Evolutionary conservation across 1,140 invertebrate genomes (phyloP).

Genomic region (Orius insidiosus): DNA sequence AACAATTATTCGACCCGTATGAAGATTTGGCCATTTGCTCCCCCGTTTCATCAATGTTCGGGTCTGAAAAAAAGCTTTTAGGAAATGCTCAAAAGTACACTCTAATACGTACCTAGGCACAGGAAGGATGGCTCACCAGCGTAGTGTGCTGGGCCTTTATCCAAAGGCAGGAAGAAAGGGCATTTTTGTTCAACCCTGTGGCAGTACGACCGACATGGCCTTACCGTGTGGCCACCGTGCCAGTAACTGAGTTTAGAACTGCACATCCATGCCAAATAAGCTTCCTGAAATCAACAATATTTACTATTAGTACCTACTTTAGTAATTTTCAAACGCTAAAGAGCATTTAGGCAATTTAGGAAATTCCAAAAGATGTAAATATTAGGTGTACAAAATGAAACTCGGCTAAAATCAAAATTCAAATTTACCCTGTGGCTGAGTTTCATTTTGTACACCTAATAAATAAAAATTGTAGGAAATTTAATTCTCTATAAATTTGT

Average conservation of each 20-base stretch:
- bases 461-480: too few species aligned
- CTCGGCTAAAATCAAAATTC: too few species aligned
- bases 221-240: slow-evolving; percentile 32
- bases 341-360: too few species aligned
- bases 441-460: too few species aligned
- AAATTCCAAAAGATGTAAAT: too few species aligned
- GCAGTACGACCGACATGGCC: slow-evolving; percentile 63
- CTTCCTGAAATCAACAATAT: slow-evolving; percentile 66
- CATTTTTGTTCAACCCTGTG: slow-evolving; percentile 73
- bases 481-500: too few species aligned
- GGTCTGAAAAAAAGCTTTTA: slow-evolving; percentile 39
- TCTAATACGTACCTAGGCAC: slow-evolving; percentile 49
- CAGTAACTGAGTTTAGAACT: slow-evolving; percentile 66
- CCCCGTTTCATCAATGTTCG: slow-evolving; percentile 56
- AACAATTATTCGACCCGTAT: slow-evolving; percentile 45
- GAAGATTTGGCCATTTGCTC: slow-evolving; percentile 48
- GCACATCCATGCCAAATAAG: slow-evolving; percentile 74
- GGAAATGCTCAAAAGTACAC: not conserved
- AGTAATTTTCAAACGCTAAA: too few species aligned
- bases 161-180: slow-evolving; percentile 71
- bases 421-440: too few species aligned
- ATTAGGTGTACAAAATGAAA: too few species aligned
- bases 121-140: slow-evolving; percentile 75
- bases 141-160: slow-evolving; percentile 68
- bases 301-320: too few species aligned